Conservation (phyloP, 2,797 vertebrate species). For the Acanthurus tractus region DNA sequence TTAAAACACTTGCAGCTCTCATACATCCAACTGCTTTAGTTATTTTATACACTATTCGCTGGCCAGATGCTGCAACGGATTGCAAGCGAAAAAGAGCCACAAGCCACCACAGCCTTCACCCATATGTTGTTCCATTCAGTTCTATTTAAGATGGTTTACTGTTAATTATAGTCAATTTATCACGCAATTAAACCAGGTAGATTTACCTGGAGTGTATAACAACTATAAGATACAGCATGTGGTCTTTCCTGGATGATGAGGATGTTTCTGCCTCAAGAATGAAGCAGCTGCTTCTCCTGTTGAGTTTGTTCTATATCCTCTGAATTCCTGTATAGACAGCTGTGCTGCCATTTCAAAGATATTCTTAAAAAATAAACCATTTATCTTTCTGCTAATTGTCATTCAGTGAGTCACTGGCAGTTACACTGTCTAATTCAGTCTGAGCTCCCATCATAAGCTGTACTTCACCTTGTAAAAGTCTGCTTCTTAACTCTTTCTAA, state of each 20-base stretch:
- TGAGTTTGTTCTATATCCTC: constrained; percentile 13
- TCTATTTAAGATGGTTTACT: constrained; percentile 7
- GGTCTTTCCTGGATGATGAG: background rate
- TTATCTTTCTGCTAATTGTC: constrained; percentile 43
- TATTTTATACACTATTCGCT: constrained; percentile 1
- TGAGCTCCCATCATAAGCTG: constrained; percentile 40
- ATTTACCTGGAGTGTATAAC: background rate
- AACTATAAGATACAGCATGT: background rate
- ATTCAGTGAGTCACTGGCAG: constrained; percentile 33
- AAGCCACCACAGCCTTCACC: constrained; percentile 22
- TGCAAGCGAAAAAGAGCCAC: constrained; percentile 19
- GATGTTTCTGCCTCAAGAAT: background rate
- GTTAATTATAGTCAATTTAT: constrained; percentile 21
- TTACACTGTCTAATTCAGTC: constrained; percentile 49
- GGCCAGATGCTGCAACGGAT: constrained; percentile 40
- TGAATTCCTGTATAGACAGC: constrained; percentile 10
- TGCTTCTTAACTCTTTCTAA: constrained; percentile 57
- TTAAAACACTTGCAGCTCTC: background rate
- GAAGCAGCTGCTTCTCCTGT: background rate
- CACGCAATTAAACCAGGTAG: constrained; percentile 3
- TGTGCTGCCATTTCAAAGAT: constrained; percentile 1
- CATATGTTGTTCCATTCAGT: constrained; percentile 27
- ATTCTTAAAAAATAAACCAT: constrained; percentile 34
- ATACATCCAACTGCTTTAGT: background rate
- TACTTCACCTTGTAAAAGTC: constrained; percentile 57